These are phyloP conservation scores for Propsilocerus akamusi DNA, from an alignment of 1,140 invertebrate genomes.

Conservation along the genomic window DNA sequence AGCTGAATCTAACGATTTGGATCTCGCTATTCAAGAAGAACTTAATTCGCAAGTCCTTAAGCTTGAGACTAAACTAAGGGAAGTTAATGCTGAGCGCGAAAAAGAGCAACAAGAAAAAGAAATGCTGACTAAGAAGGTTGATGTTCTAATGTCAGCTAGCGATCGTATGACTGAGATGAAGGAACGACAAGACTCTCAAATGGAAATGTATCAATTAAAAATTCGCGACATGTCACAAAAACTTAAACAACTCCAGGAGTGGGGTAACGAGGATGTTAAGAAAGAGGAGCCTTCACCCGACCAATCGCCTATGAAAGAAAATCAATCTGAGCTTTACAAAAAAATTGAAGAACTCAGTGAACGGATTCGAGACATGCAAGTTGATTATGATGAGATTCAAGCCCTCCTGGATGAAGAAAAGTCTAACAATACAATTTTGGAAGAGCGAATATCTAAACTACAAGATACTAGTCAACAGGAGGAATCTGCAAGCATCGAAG, in stretches of 20 bases:
- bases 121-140: slow-evolving; percentile 44
- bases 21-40: slow-evolving; percentile 56
- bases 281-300: neutral
- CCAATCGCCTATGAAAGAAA: neutral
- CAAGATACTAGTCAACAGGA: slow-evolving; percentile 10
- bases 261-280: slow-evolving; percentile 24
- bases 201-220: slow-evolving; percentile 45
- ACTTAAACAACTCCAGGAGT: slow-evolving; percentile 35
- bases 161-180: slow-evolving; percentile 58
- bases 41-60: slow-evolving; percentile 40
- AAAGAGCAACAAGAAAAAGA: slow-evolving; percentile 44
- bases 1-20: slow-evolving; percentile 37
- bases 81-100: slow-evolving; percentile 32
- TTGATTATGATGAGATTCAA: slow-evolving; percentile 54
- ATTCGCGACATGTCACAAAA: slow-evolving; percentile 43
- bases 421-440: slow-evolving; percentile 15
- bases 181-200: slow-evolving; percentile 54
- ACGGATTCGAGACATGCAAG: slow-evolving; percentile 36
- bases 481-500: neutral
- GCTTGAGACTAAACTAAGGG: slow-evolving; percentile 41
- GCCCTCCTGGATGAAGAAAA: slow-evolving; percentile 36
- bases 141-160: slow-evolving; percentile 55
- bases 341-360: slow-evolving; percentile 11
- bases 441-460: slow-evolving; percentile 16
- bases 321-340: slow-evolving; percentile 9